A percentile compares a stretch with the other conserved stretches of the same genome.
These are phyloP conservation scores for Euspilapteryx auroguttella DNA, from an alignment of 2,888 invertebrate species.

Conservation along the genomic window DNA sequence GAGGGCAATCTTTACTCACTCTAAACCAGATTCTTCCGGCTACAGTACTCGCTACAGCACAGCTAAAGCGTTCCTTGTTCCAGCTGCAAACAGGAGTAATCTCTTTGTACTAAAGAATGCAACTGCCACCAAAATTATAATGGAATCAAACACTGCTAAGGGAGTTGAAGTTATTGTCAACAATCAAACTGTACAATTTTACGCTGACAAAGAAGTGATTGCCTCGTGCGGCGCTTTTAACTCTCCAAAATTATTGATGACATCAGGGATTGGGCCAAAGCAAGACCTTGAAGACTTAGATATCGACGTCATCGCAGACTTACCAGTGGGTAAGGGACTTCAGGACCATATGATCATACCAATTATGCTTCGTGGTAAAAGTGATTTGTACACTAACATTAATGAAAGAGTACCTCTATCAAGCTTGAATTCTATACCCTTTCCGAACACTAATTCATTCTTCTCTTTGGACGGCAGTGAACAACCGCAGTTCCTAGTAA, in stretches of 20 bases:
- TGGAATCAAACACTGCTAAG: background rate
- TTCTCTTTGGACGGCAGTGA: too few relatives aligned
- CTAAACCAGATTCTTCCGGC: background rate
- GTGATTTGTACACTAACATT: background rate
- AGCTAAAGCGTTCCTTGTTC: background rate
- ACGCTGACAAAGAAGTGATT: constrained; percentile 1
- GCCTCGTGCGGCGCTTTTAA: constrained; percentile 1
- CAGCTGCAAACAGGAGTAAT: background rate
- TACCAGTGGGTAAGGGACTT: constrained; percentile 1
- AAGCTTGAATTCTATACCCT: background rate
- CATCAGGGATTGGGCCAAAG: constrained; percentile 2
- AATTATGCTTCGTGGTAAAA: background rate
- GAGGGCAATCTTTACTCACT: background rate
- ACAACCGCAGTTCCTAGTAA: too few relatives aligned
- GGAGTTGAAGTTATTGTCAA: constrained; percentile 1
- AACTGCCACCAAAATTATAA: background rate
- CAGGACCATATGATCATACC: constrained; percentile 1
- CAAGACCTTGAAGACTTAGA: background rate
- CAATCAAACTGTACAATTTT: background rate
- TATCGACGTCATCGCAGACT: background rate
- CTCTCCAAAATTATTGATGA: constrained; percentile 1
- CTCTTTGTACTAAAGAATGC: constrained; percentile 1
- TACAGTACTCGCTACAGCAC: background rate
- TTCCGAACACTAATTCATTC: background rate
- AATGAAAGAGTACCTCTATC: background rate